A percentile compares a stretch with the other conserved stretches of the same genome.
Conservation (phyloP, 2,797 vertebrate species). For the Borostomias antarcticus region DNA sequence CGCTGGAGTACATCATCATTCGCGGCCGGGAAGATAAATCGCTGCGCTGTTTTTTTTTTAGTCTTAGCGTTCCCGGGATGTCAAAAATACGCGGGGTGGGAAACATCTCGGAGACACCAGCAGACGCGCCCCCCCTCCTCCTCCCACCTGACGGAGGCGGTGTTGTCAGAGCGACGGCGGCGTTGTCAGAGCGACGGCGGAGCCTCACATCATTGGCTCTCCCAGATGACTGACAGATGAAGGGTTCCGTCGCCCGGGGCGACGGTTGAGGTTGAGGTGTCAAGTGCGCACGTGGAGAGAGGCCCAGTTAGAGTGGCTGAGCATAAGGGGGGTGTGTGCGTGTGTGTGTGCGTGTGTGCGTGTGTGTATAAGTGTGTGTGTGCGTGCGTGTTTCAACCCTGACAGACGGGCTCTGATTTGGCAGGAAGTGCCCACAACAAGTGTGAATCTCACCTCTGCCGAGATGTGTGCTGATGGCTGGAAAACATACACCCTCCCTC, state of each 20-base stretch:
- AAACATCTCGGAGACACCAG: slow-evolving; percentile 8
- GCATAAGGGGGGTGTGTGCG: slow-evolving; percentile 19
- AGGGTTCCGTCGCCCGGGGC: slow-evolving; percentile 30
- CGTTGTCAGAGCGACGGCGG: background rate
- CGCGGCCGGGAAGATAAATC: slow-evolving; percentile 17
- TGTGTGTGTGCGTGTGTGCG: background rate
- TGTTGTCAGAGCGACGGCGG: slow-evolving; percentile 1
- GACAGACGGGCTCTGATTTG: slow-evolving; percentile 61
- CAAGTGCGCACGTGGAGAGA: slow-evolving; percentile 28
- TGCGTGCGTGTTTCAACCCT: slow-evolving; percentile 18
- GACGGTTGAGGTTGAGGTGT: slow-evolving; percentile 4
- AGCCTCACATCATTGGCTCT: background rate
- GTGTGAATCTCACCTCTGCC: slow-evolving; percentile 52
- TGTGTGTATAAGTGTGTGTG: slow-evolving; percentile 19
- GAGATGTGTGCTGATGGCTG: slow-evolving; percentile 8
- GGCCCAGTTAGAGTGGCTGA: slow-evolving; percentile 30
- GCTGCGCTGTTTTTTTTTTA: slow-evolving; percentile 7
- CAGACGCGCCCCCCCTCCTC: slow-evolving; percentile 3
- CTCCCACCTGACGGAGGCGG: background rate
- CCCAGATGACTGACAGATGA: slow-evolving; percentile 16
- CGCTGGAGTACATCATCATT: slow-evolving; percentile 25
- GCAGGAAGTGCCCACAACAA: slow-evolving; percentile 43
- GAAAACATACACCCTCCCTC: slow-evolving; percentile 35
- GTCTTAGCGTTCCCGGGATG: background rate
- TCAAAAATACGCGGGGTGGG: slow-evolving; percentile 17